phyloP scores from a whole-genome alignment of 2,113 vertebrate species.

The Aegypius monachus region DNA sequence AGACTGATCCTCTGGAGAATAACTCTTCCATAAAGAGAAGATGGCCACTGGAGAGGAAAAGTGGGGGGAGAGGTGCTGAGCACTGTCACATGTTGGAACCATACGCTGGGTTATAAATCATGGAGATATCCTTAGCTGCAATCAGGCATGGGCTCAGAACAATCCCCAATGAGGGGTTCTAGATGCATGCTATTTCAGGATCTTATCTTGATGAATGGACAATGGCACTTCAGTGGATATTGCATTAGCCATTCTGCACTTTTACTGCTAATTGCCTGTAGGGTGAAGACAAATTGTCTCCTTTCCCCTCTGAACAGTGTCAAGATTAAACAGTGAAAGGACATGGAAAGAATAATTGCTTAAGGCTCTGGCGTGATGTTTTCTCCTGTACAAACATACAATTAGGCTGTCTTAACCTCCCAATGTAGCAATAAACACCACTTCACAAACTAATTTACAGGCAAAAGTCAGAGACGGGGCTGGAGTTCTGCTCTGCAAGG shows the following conservation, averaged over 20 bases:
- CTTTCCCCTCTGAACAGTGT: constrained; percentile 66
- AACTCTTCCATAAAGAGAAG: constrained; percentile 4
- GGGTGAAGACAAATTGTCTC: constrained; percentile 74
- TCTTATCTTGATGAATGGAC: constrained; percentile 40
- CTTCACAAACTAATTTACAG: constrained; percentile 80
- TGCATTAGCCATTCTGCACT: constrained; percentile 33
- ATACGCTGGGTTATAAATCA: neutral
- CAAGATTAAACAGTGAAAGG: constrained; percentile 67
- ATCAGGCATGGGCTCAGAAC: constrained; percentile 11
- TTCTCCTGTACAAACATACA: constrained; percentile 77
- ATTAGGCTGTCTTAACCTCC: constrained; percentile 82
- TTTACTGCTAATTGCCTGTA: constrained; percentile 56
- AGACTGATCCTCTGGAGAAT: neutral
- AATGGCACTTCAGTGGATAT: constrained; percentile 8
- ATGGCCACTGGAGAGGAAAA: neutral
- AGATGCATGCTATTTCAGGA: constrained; percentile 8
- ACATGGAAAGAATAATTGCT: constrained; percentile 75
- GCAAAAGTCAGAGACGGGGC: constrained; percentile 63
- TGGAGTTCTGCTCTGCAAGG: constrained; percentile 59
- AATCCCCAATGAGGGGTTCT: neutral
- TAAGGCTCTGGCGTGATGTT: constrained; percentile 69
- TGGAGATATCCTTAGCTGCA: neutral
- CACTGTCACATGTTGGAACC: neutral
- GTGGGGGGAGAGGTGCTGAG: constrained; percentile 9
- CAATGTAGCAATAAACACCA: constrained; percentile 79